These are phyloP conservation scores for Patella vulgata DNA, from an alignment of 1,140 invertebrate genomes.

Conservation along the genomic window DNA sequence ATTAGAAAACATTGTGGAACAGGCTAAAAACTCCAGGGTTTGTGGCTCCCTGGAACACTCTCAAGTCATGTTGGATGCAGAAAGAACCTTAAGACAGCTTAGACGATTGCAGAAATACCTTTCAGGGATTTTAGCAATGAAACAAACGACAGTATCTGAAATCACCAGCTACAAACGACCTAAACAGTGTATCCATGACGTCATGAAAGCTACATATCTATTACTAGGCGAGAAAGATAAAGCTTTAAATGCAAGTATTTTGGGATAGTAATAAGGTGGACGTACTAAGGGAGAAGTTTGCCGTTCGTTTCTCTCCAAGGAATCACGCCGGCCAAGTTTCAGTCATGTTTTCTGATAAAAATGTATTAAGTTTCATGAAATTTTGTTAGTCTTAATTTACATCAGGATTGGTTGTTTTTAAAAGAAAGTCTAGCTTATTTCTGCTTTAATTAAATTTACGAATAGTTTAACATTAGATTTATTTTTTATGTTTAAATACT, in stretches of 20 bases:
- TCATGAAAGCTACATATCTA: constrained; percentile 44
- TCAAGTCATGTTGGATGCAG: constrained; percentile 23
- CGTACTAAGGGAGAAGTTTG: no score
- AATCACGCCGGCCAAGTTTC: no score
- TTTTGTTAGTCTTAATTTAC: no score
- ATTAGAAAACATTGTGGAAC: constrained; percentile 13
- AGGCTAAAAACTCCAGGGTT: constrained; percentile 5
- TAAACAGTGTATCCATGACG: constrained; percentile 33
- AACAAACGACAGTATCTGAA: constrained; percentile 34
- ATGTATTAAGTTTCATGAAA: no score
- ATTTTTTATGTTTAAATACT: no score
- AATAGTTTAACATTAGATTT: no score
- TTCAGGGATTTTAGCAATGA: constrained; percentile 34
- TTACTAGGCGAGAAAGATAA: constrained; percentile 35
- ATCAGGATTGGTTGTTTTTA: no score
- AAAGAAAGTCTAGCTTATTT: no score
- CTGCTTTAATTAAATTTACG: no score
- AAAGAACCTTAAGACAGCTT: constrained; percentile 19
- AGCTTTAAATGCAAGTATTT: constrained; percentile 30
- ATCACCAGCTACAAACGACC: constrained; percentile 42
- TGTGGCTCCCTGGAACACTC: background rate
- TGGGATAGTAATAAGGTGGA: no score
- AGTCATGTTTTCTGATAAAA: no score
- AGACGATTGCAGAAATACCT: constrained; percentile 23
- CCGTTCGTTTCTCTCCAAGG: no score